phyloP scores from a whole-genome alignment of 1,140 invertebrate species.

The Cyrtorhinus lividipennis region DNA sequence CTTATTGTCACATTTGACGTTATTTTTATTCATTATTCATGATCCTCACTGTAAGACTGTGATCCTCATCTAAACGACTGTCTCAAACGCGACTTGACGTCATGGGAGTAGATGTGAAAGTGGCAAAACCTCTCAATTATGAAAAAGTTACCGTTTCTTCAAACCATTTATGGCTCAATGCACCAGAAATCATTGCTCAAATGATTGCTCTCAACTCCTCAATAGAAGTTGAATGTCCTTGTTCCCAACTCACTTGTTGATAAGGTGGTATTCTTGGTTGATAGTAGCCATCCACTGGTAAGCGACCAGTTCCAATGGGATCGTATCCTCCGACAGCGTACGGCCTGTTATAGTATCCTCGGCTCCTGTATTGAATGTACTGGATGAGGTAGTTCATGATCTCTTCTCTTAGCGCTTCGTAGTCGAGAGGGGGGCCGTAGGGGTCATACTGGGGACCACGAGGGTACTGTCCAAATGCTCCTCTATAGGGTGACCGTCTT shows the following conservation, averaged over 20 bases:
- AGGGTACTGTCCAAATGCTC: background rate
- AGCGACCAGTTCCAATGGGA: slow-evolving; percentile 30
- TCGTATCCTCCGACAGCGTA: background rate
- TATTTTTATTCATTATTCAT: too few relatives aligned
- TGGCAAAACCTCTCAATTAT: too few relatives aligned
- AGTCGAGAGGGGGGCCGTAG: slow-evolving; percentile 31
- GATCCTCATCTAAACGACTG: too few relatives aligned
- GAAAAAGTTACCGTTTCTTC: too few relatives aligned
- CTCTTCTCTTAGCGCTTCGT: slow-evolving; percentile 30
- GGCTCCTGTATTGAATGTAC: slow-evolving; percentile 23
- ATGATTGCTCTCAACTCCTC: background rate
- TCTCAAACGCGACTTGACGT: too few relatives aligned
- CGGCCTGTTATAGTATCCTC: slow-evolving; percentile 8
- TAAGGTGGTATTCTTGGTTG: slow-evolving; percentile 32
- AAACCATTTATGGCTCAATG: too few relatives aligned
- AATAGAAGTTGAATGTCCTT: background rate
- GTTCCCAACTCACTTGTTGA: slow-evolving; percentile 26
- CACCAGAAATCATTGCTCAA: too few relatives aligned
- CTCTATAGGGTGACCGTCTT: slow-evolving; percentile 9
- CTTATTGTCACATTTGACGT: too few relatives aligned
- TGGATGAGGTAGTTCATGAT: slow-evolving; percentile 26
- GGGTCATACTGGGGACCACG: slow-evolving; percentile 29
- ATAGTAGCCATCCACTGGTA: slow-evolving; percentile 32
- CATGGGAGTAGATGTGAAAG: too few relatives aligned
- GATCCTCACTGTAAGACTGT: too few relatives aligned